Percentiles rank a stretch among this genome's conserved stretches.
These are phyloP conservation scores for Alloscopus bannaensis DNA, from an alignment of 2,888 invertebrate species.

Conservation along the genomic window DNA sequence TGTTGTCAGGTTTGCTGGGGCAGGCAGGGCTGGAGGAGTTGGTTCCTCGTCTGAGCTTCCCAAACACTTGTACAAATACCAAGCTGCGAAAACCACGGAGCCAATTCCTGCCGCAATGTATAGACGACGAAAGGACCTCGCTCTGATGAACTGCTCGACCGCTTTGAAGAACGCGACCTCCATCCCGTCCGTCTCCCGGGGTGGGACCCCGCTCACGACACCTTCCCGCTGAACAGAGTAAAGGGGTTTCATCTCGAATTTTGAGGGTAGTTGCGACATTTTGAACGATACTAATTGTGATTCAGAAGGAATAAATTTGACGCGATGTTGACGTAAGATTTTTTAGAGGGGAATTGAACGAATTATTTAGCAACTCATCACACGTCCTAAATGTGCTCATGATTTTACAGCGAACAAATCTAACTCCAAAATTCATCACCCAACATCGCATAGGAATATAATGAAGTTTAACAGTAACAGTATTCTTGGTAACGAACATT, in stretches of 20 bases:
- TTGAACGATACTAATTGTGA: background rate
- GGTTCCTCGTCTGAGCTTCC: background rate
- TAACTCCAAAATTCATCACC: too few relatives aligned
- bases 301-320: too few relatives aligned
- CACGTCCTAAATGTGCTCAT: too few relatives aligned
- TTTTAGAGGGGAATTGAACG: too few relatives aligned
- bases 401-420: too few relatives aligned
- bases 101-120: constrained; percentile 60
- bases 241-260: background rate
- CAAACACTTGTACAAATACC: constrained; percentile 36
- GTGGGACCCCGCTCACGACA: too few relatives aligned
- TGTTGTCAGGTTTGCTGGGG: background rate
- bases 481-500: too few relatives aligned
- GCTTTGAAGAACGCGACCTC: background rate
- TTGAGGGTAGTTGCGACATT: too few relatives aligned
- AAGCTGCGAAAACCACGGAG: constrained; percentile 53
- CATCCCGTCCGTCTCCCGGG: background rate
- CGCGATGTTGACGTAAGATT: too few relatives aligned
- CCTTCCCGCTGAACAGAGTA: background rate
- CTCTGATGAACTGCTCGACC: constrained; percentile 27
- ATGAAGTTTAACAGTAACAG: too few relatives aligned
- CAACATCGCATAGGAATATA: too few relatives aligned
- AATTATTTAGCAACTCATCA: too few relatives aligned
- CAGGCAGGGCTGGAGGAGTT: background rate
- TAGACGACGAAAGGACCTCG: constrained; percentile 56